phyloP scores from a whole-genome alignment of 2,797 vertebrate species.

The Sebastiscus tertius region DNA sequence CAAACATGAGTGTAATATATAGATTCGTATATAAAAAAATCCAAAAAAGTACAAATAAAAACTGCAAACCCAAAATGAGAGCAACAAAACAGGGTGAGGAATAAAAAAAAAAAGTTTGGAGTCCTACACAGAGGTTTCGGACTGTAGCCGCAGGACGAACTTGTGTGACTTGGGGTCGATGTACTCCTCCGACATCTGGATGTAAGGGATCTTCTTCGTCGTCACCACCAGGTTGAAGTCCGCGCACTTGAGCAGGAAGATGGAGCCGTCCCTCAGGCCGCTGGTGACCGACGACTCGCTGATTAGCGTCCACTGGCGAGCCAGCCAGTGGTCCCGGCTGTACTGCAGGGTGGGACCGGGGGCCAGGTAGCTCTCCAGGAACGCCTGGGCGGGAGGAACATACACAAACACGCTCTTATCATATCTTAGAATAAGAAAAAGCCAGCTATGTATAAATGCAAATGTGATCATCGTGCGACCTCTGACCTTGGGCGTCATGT shows the following conservation, averaged over 20 bases:
- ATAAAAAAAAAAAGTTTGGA: neutral
- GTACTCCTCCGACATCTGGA: constrained; percentile 94
- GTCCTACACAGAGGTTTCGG: constrained; percentile 93
- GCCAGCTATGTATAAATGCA: neutral
- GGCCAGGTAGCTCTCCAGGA: constrained; percentile 92
- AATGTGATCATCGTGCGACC: fast-evolving
- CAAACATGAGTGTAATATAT: constrained; percentile 69
- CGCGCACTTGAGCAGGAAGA: constrained; percentile 91
- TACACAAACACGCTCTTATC: neutral
- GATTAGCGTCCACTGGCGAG: constrained; percentile 94
- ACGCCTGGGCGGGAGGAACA: constrained; percentile 80
- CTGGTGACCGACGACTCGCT: constrained; percentile 95
- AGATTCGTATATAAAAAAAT: constrained; percentile 71
- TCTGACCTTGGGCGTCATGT: constrained; percentile 95
- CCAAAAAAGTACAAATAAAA: constrained; percentile 58
- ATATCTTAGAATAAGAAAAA: neutral
- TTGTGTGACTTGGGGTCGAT: constrained; percentile 98
- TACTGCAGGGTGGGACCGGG: constrained; percentile 95
- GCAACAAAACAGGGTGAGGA: constrained; percentile 33
- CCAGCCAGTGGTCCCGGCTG: constrained; percentile 91
- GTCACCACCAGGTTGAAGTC: constrained; percentile 95
- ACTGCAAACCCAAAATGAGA: constrained; percentile 70
- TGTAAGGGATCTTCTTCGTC: constrained; percentile 90
- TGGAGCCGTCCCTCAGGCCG: constrained; percentile 87
- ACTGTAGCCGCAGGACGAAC: constrained; percentile 97